phyloP scores from a whole-genome alignment of 2,888 invertebrate genomes.

The Mimas tiliae region DNA sequence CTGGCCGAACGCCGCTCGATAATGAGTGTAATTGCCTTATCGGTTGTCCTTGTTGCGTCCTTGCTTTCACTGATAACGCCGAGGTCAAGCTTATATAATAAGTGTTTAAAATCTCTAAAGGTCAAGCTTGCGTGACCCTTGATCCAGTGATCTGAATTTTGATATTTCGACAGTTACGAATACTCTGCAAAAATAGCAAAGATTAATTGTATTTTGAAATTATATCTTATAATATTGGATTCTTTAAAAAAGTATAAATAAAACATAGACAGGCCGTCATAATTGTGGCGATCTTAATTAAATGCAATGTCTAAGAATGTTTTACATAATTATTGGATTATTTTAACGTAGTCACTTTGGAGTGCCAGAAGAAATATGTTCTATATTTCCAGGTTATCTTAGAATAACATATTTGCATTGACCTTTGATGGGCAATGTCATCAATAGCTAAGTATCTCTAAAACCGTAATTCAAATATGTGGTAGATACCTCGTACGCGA shows the following conservation, averaged over 20 bases:
- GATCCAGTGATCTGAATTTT: slow-evolving; percentile 54
- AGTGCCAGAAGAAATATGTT: too few species aligned
- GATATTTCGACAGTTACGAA: slow-evolving; percentile 42
- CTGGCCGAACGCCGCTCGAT: slow-evolving; percentile 50
- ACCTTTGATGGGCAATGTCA: background rate
- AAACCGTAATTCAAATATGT: too few species aligned
- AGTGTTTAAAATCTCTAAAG: slow-evolving; percentile 51
- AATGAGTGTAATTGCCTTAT: slow-evolving; percentile 75
- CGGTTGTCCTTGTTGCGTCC: slow-evolving; percentile 75
- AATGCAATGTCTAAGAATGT: too few species aligned
- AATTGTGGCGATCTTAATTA: too few species aligned
- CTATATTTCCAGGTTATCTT: too few species aligned
- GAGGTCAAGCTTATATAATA: slow-evolving; percentile 66
- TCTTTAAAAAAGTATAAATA: too few species aligned
- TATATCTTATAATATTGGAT: too few species aligned
- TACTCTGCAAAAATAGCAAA: background rate
- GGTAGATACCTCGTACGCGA: too few species aligned
- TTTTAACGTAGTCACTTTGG: too few species aligned
- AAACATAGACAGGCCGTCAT: too few species aligned
- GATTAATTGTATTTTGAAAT: slow-evolving; percentile 11
- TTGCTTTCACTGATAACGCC: slow-evolving; percentile 82
- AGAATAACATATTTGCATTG: background rate
- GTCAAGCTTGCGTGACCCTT: slow-evolving; percentile 54
- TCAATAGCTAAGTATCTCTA: background rate
- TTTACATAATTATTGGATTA: too few species aligned